Conservation (phyloP, 1,140 invertebrate genomes). For the Camponotus vicinus region DNA sequence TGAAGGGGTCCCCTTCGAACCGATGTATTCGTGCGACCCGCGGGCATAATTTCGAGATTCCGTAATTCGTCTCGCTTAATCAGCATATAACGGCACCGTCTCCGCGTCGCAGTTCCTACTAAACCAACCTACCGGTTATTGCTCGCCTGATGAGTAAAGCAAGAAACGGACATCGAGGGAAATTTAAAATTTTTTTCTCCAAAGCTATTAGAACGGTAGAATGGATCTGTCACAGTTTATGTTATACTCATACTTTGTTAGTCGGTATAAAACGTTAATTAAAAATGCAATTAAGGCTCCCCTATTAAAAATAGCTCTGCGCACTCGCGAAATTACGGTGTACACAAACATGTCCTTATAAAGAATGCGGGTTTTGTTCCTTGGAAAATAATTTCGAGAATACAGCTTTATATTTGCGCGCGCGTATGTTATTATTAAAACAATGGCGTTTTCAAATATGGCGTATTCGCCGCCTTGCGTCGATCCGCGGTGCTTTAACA, state of each 20-base stretch:
- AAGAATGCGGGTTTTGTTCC: background rate
- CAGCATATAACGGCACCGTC: constrained; percentile 55
- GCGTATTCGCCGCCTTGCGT: background rate
- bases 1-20: background rate
- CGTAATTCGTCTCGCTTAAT: constrained; percentile 59
- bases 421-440: background rate
- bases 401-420: background rate
- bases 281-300: constrained; percentile 25
- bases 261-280: constrained; percentile 50
- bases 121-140: constrained; percentile 30
- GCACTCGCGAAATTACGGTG: background rate
- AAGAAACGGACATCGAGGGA: constrained; percentile 49
- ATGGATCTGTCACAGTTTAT: constrained; percentile 26
- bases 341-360: background rate
- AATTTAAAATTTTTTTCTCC: constrained; percentile 45
- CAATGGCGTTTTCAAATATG: background rate
- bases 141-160: constrained; percentile 17
- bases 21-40: constrained; percentile 26
- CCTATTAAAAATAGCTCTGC: constrained; percentile 18
- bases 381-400: background rate
- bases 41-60: constrained; percentile 53
- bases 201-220: constrained; percentile 52
- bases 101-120: constrained; percentile 21
- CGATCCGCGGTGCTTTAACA: constrained; percentile 54
- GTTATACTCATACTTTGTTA: constrained; percentile 45